Evolutionary conservation across 2,888 invertebrate species (phyloP).

Genomic region (Eupithecia subumbrata): DNA sequence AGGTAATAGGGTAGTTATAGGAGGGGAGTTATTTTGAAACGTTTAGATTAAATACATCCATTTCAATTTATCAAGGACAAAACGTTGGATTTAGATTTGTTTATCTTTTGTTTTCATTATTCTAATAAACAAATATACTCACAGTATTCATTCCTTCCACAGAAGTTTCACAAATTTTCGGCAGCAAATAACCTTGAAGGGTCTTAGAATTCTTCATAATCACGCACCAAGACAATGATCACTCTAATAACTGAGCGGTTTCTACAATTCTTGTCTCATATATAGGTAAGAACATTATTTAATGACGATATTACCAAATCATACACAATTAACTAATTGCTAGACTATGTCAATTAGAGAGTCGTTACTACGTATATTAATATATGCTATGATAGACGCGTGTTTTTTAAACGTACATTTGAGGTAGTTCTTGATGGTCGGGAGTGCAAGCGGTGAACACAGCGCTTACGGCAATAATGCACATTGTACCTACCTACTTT

Average conservation of each 20-base stretch:
- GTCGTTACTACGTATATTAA: slow-evolving; percentile 36
- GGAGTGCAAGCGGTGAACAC: not conserved
- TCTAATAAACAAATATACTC: not conserved
- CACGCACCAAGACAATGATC: slow-evolving; percentile 22
- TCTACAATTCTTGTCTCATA: slow-evolving; percentile 49
- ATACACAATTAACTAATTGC: slow-evolving; percentile 65
- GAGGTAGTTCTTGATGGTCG: slow-evolving; percentile 10
- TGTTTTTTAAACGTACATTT: slow-evolving; percentile 32
- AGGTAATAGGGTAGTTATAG: not conserved
- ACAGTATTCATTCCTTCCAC: slow-evolving; percentile 10
- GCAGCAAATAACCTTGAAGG: not conserved
- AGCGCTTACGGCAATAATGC: not conserved
- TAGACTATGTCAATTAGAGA: slow-evolving; percentile 42
- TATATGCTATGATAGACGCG: slow-evolving; percentile 20
- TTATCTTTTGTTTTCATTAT: not conserved
- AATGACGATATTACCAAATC: slow-evolving; percentile 61
- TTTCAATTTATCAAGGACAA: not conserved
- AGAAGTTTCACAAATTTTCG: not conserved
- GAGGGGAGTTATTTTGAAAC: not conserved
- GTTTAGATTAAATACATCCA: not conserved
- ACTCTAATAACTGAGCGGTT: slow-evolving; percentile 35
- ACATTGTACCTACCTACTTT: not conserved
- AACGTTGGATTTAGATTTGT: not conserved
- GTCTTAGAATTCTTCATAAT: slow-evolving; percentile 20
- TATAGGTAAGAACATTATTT: slow-evolving; percentile 65